phyloP scores from a whole-genome alignment of 2,888 invertebrate genomes.

The Agonopterix heracliana region DNA sequence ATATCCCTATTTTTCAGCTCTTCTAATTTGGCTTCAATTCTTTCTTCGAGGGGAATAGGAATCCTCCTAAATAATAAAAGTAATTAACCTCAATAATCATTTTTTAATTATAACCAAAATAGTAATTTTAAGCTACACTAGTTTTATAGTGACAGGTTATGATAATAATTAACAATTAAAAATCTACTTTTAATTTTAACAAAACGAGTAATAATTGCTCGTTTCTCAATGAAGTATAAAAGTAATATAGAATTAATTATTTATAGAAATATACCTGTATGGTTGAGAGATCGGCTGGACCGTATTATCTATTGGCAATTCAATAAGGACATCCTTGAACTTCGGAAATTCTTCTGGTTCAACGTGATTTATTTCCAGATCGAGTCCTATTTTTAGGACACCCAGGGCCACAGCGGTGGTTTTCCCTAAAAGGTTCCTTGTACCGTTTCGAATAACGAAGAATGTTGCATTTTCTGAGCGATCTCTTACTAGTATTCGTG shows the following conservation, averaged over 20 bases:
- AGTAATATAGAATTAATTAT: background rate
- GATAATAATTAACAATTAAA: too few species aligned
- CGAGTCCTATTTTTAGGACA: constrained; percentile 8
- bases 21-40: constrained; percentile 12
- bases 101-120: background rate
- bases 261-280: constrained; percentile 1
- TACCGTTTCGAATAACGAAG: constrained; percentile 2
- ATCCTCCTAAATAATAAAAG: constrained; percentile 5
- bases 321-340: constrained; percentile 14
- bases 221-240: too few species aligned
- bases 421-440: constrained; percentile 6
- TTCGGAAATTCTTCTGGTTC: constrained; percentile 19
- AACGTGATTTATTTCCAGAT: constrained; percentile 6
- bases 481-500: background rate
- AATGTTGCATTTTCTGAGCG: background rate
- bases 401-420: constrained; percentile 10
- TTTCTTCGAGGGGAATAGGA: constrained; percentile 15
- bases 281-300: constrained; percentile 16
- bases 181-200: too few species aligned
- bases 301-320: constrained; percentile 15
- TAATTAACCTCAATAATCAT: background rate
- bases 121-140: too few species aligned
- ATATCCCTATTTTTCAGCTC: constrained; percentile 13
- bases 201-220: too few species aligned
- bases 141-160: too few species aligned